Evolutionary conservation across 2,797 vertebrate genomes (phyloP).

Genomic region (Cygnus olor): DNA sequence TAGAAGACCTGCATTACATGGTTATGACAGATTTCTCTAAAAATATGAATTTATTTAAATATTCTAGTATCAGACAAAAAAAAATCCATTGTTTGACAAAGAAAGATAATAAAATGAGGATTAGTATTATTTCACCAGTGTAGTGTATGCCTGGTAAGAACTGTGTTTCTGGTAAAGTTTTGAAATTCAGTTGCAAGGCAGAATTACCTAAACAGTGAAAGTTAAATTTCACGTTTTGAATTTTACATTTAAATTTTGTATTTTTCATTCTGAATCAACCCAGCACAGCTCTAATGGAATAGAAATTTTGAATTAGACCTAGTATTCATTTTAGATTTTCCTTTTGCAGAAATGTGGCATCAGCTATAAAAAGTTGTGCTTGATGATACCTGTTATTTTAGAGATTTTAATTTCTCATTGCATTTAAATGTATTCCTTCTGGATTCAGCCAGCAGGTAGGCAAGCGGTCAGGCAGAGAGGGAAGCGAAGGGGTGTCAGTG

Average conservation of each 20-base stretch:
- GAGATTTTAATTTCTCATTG: background rate
- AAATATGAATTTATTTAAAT: conserved; percentile 37
- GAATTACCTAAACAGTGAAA: background rate
- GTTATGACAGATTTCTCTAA: conserved; percentile 41
- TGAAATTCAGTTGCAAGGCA: conserved; percentile 31
- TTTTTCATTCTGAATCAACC: background rate
- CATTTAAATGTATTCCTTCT: background rate
- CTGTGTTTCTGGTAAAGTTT: conserved; percentile 44
- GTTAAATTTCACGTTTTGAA: background rate
- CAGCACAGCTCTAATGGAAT: background rate
- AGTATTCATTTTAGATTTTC: background rate
- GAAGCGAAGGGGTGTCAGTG: background rate
- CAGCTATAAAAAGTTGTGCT: background rate
- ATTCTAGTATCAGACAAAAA: conserved; percentile 38
- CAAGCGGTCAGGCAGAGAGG: background rate
- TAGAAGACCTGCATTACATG: background rate
- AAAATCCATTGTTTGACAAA: conserved; percentile 56
- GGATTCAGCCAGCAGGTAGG: background rate
- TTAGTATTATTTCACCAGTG: conserved; percentile 39
- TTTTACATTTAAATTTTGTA: background rate
- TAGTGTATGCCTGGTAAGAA: conserved; percentile 45
- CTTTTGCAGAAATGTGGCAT: background rate
- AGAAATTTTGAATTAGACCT: background rate
- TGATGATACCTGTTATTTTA: background rate
- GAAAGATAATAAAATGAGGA: conserved; percentile 38